Percentiles rank a stretch among this genome's conserved stretches.
These are phyloP conservation scores for Odocoileus virginianus DNA, from an alignment of 2,113 vertebrate species.

Conservation along the genomic window DNA sequence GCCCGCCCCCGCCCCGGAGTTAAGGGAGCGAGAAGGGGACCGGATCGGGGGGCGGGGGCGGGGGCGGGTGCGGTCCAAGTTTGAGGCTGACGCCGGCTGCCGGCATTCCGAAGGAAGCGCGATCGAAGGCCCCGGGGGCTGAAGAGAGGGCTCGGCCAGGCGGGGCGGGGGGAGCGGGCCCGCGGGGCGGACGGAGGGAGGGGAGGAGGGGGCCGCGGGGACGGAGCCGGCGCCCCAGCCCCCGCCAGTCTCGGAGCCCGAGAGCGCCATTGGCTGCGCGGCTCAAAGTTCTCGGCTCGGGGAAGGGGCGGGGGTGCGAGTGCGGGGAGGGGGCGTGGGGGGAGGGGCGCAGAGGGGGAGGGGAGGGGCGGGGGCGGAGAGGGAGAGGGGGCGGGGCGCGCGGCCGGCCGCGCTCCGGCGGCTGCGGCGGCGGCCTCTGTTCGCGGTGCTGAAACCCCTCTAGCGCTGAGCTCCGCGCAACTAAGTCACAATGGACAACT, in stretches of 20 bases:
- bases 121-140: background rate
- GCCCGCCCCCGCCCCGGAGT: background rate
- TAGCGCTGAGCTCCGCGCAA: conserved; percentile 63
- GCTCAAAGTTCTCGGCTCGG: conserved; percentile 56
- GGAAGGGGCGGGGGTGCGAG: background rate
- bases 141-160: background rate
- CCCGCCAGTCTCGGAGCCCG: background rate
- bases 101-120: conserved; percentile 59
- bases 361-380: background rate
- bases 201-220: background rate
- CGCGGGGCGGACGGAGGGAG: background rate
- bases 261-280: conserved; percentile 43
- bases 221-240: background rate
- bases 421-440: conserved; percentile 81
- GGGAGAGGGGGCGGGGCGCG: background rate
- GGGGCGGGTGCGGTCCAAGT: conserved; percentile 34
- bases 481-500: conserved; percentile 77
- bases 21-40: background rate
- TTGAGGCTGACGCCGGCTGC: background rate
- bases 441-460: conserved; percentile 85
- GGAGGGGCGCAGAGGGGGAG: background rate
- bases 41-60: accelerated
- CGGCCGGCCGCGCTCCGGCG: conserved; percentile 2
- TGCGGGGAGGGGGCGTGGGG: background rate
- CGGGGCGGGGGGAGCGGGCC: background rate